Evolutionary conservation across 1,140 invertebrate genomes (phyloP).

Genomic region (Halesus radiatus): DNA sequence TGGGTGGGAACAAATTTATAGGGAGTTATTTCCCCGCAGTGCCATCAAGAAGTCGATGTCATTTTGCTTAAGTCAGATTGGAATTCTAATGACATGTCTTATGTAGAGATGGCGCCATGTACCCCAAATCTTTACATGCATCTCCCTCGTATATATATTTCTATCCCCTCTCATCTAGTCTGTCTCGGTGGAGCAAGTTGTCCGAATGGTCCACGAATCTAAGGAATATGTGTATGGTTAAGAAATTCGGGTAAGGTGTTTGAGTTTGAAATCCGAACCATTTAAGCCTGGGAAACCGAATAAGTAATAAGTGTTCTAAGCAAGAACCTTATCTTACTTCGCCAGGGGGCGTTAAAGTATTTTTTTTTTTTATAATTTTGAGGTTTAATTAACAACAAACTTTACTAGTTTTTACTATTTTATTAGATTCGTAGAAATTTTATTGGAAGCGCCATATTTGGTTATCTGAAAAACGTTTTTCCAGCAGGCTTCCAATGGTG

Average conservation of each 20-base stretch:
- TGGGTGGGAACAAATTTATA: too few relatives aligned
- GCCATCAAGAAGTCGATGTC: constrained; percentile 3
- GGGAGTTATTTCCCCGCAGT: too few relatives aligned
- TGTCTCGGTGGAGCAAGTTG: constrained; percentile 4
- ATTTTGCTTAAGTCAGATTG: constrained; percentile 24
- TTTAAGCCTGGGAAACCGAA: constrained; percentile 10
- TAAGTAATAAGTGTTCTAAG: constrained; percentile 20
- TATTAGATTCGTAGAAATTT: too few relatives aligned
- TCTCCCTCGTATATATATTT: neutral
- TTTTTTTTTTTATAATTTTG: too few relatives aligned
- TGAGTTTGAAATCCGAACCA: constrained; percentile 2
- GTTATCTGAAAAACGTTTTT: too few relatives aligned
- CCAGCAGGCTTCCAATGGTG: too few relatives aligned
- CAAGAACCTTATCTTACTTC: neutral
- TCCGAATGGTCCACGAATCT: neutral
- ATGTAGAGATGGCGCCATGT: constrained; percentile 21
- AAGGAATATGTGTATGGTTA: neutral
- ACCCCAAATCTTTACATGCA: constrained; percentile 11
- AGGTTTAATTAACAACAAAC: too few relatives aligned
- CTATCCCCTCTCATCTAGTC: neutral
- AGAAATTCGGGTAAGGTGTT: neutral
- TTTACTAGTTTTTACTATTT: too few relatives aligned
- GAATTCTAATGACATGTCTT: constrained; percentile 32
- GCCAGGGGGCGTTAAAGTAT: neutral
- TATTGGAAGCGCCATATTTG: too few relatives aligned